Conservation (phyloP, 2,797 vertebrate genomes). For the Oryzias sinensis region DNA sequence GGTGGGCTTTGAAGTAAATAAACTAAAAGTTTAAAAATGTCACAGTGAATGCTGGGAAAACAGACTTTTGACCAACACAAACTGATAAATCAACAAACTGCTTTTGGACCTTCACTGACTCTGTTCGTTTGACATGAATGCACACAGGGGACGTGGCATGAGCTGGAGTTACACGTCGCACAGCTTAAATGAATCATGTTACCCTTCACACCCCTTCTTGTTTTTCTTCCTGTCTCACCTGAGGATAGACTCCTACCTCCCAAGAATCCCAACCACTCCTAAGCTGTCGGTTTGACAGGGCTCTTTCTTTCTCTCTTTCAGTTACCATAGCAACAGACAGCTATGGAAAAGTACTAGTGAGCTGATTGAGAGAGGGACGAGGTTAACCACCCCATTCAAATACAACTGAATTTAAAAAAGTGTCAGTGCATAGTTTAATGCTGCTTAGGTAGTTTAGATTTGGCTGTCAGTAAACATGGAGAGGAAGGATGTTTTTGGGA, state of each 20-base stretch:
- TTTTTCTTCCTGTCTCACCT: slow-evolving; percentile 5
- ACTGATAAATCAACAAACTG: no score
- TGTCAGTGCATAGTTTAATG: no score
- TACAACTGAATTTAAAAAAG: no score
- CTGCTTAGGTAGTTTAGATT: no score
- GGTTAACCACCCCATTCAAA: no score
- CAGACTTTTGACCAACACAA: no score
- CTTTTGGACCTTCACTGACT: not conserved
- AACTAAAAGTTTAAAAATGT: no score
- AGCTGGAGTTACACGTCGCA: not conserved
- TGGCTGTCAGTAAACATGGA: no score
- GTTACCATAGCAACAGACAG: slow-evolving; percentile 63
- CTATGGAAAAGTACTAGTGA: slow-evolving; percentile 57
- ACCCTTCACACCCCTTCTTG: not conserved
- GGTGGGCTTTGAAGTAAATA: no score
- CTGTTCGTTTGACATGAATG: not conserved
- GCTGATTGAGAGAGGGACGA: slow-evolving; percentile 29
- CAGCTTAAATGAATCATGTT: slow-evolving; percentile 8
- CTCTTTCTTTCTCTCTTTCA: slow-evolving; percentile 51
- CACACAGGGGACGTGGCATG: not conserved
- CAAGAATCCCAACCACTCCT: slow-evolving; percentile 31
- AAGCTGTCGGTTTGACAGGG: slow-evolving; percentile 45
- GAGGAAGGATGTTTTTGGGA: no score
- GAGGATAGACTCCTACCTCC: slow-evolving; percentile 35
- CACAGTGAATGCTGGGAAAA: no score